Base-by-base conservation (phyloP, 2,888 invertebrate species). In the Choreutis nemorana region DNA sequence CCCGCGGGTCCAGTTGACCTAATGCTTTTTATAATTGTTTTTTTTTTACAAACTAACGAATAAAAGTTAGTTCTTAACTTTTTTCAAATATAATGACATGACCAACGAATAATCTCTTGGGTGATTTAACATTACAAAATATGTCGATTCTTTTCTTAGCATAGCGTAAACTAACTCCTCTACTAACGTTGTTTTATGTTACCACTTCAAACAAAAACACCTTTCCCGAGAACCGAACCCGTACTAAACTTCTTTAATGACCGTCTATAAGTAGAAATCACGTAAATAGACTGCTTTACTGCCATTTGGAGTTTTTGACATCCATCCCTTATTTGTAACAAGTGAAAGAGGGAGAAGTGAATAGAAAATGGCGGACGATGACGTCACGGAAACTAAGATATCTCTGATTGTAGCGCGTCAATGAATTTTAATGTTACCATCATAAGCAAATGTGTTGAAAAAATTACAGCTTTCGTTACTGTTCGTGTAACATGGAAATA, bases 231-330 rank as follows among this genome's bases (percentile, higher is more conserved):
- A n/a, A n/a, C n/a, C n/a, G 30, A 41, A 32, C 27, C 13, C 29
- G 30, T 26, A 23, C 22, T 25, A 30, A 41, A 43, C 39, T 39
- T 35, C 30, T 43, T 50, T 55, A 50, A 57, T 54, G 51, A 51
- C 47, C 39, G 31, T 43, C 54, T 48, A 48, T 48, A 56, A 50
- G 44, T 45, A 49, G 45, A 40, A 30, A 43, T 35, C 40, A 50
- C 52, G 45, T 53, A 55, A 61, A 61, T 54, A 59, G 51, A 50
- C 49, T 49, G 42, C 39, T 49, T 55, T 56, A 59, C 52, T 45
- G 39, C 46, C 42, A 45, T 58, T 53, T 50, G 43, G 40, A 45
- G 43, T 40, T 43, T 47, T 41, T 39, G 34, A 33, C 30, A 26
- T 28, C 23, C 26, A 26, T 55, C 52, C 40, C 46, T 42, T 37